phyloP scores from a whole-genome alignment of 2,888 invertebrate species.

The Listrodromus nycthemerus region DNA sequence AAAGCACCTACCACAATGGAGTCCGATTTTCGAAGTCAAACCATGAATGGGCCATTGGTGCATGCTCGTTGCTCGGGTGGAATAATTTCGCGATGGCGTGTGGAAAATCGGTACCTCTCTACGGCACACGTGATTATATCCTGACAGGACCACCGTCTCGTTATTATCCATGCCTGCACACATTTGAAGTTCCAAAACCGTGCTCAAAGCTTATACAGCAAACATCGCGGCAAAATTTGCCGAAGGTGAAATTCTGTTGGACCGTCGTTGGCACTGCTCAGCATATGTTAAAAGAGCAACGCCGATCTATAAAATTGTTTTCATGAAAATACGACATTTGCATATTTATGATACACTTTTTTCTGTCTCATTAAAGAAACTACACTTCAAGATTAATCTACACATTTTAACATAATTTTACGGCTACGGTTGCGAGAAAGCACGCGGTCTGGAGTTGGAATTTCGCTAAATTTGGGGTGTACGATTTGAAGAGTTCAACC shows the following conservation, averaged over 20 bases:
- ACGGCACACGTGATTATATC: background rate
- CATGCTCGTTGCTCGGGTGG: slow-evolving; percentile 31
- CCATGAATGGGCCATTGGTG: slow-evolving; percentile 60
- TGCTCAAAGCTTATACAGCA: background rate
- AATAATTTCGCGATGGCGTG: slow-evolving; percentile 62
- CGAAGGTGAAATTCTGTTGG: background rate
- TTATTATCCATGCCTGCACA: background rate
- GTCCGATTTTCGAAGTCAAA: slow-evolving; percentile 64
- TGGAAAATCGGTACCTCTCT: slow-evolving; percentile 18
- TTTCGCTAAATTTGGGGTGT: background rate
- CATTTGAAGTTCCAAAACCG: background rate
- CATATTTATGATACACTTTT: background rate
- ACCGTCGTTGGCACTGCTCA: background rate
- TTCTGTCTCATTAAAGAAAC: background rate
- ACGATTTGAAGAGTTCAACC: background rate
- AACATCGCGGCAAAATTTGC: background rate
- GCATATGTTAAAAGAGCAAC: background rate
- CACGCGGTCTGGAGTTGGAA: too few relatives aligned
- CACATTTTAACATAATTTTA: background rate
- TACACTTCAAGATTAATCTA: background rate
- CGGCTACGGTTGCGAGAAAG: background rate
- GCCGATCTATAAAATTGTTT: background rate
- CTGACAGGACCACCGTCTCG: background rate
- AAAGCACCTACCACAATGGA: slow-evolving; percentile 57
- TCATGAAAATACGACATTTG: background rate